Base-by-base conservation (phyloP, 2,888 invertebrate genomes). In the Chalcosyrphus nemorum region DNA sequence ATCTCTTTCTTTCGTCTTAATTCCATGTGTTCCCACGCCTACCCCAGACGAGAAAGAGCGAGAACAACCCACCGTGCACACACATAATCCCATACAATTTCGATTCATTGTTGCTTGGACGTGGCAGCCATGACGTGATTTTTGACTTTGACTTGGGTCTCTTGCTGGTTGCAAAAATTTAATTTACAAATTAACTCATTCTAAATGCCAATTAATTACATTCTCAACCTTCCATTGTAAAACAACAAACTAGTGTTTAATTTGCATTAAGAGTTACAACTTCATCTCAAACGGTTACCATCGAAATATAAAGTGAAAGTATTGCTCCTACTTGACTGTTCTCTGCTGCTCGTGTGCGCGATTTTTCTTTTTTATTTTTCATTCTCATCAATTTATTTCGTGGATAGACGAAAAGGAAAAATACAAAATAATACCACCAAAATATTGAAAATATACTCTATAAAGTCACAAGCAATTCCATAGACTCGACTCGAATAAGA, bases 111-210 rank as follows among this genome's bases (percentile, higher is more conserved):
- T 90, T 90, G 90, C 91, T 90, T 91, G 90, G 89, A 90, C 90
- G 90, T 90, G 90, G 90, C 90, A 90, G 90, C 90, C 90, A 90
- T 90, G 91, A 91, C 90, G 90, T 90, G 91, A 90, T 90, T 91
- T 89, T 88, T 89, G 87, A 90, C 88, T 88, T 90, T 89, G 87
- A 88, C 87, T 88, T 86, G 86, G 84, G 85, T 75, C 74, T 86
- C 84, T 86, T 87, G 86, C 70, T 84, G 68, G 84, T 84, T 84
- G 80, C 66, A 80, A 80, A 84, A 80, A 80, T 65, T 75, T 80
- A 75, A 80, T 84, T 84, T 84, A 80, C 65, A 80, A 84, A 75
- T 84, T 84, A 70, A 84, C 84, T 84, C 80, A 84, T 80, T 74
- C 50, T 84, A 65, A 80, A 84, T 80, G 84, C 84, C 84, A 84